Percentiles rank a stretch among this genome's conserved stretches.
phyloP scores from a whole-genome alignment of 2,113 vertebrate species.

The Onychorhynchus coronatus region DNA sequence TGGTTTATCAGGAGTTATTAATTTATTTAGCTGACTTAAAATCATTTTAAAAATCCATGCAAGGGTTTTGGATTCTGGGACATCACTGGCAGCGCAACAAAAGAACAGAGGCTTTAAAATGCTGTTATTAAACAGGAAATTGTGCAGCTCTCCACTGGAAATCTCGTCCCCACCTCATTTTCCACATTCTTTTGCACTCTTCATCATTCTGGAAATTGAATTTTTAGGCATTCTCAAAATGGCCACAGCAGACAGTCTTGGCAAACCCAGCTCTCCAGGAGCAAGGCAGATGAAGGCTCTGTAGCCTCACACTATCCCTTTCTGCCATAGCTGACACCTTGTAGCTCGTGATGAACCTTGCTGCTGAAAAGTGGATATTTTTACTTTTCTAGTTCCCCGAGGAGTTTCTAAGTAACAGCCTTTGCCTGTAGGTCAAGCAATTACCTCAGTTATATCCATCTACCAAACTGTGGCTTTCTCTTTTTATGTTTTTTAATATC shows the following conservation, averaged over 20 bases:
- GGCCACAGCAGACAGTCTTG: background rate
- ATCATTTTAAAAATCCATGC: background rate
- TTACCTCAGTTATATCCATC: background rate
- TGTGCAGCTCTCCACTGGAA: background rate
- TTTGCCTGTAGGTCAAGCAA: background rate
- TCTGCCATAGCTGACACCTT: background rate
- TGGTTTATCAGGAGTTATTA: background rate
- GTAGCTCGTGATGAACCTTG: background rate
- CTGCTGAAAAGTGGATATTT: background rate
- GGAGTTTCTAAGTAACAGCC: background rate
- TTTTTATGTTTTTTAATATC: background rate
- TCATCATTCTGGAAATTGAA: background rate
- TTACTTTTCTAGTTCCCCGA: background rate
- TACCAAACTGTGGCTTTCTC: background rate
- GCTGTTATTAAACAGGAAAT: background rate
- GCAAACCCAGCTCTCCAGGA: background rate
- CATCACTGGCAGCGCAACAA: background rate
- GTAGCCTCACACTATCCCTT: background rate
- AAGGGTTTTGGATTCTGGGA: background rate
- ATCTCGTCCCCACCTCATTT: slow-evolving; percentile 15
- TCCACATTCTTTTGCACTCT: background rate
- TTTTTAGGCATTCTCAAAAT: background rate
- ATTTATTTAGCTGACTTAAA: background rate
- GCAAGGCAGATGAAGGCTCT: background rate
- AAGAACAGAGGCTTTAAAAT: background rate